Evolutionary conservation across 2,888 invertebrate species (phyloP), one percentile per base, ranked within the genome.

Genomic region (Scelioninae gen. 2): DNA sequence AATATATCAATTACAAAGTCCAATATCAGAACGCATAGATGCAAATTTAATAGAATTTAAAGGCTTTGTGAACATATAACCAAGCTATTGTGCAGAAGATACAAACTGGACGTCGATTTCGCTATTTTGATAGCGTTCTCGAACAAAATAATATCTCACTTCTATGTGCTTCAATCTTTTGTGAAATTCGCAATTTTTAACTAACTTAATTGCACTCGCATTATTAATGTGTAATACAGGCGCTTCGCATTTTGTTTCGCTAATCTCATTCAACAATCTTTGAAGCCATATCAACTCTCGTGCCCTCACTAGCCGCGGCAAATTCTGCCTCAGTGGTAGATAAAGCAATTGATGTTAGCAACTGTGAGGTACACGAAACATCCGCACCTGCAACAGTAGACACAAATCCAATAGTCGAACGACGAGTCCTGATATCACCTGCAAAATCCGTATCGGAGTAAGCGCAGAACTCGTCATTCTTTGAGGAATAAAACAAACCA

Each of bases 391-490:
- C 19, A 10, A 48, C 9, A 11, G 18, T 1, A 9, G 48, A 48
- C 3, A 48, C 48, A n/a, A 48, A 61, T 7, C 48, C 60, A 6
- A 10, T 39, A 39, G 60, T 61, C 5, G 48, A 61, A 9, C 48
- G 25, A 10, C 60, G 48, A 48, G 60, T 61, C 5, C 10, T 7
- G 4, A n/a, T 13, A 13, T 48, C 60, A 9, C 39, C 60, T 5
- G 60, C 60, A 28, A 48, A 61, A 10, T 61, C 60, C 2, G 60
- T 28, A 39, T 61, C 60, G 7, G 39, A 48, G 13, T 61, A 61
- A 6, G 48, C 60, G 13, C 16, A 13, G 10, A 61, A 33, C 16
- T 13, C 13, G 4, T 15, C 13, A 10, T 19, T 16, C 10, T 22
- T 18, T 9, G 39, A 39, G 0, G 16, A 6, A 33, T 61, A 61